Conservation (phyloP, 2,888 invertebrate genomes). For the Caradrina clavipalpis region DNA sequence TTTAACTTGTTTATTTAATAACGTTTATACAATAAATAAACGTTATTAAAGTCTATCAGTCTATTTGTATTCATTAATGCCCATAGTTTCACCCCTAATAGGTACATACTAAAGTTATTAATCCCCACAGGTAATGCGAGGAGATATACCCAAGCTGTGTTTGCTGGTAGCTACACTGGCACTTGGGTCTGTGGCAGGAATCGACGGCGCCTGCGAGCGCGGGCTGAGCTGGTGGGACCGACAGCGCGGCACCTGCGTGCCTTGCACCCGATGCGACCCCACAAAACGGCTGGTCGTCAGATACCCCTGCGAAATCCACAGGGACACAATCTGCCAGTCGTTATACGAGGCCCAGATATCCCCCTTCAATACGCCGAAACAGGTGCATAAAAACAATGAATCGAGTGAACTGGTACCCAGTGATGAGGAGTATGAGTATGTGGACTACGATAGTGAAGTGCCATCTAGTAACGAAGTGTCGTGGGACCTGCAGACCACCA, state of each 20-base stretch:
- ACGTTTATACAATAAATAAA: slow-evolving; percentile 11
- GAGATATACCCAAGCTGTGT: slow-evolving; percentile 82
- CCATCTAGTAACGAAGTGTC: slow-evolving; percentile 81
- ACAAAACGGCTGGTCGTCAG: slow-evolving; percentile 91
- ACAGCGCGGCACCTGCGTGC: slow-evolving; percentile 92
- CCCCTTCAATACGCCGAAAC: slow-evolving; percentile 87
- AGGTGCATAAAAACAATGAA: slow-evolving; percentile 71
- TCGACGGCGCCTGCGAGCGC: slow-evolving; percentile 84
- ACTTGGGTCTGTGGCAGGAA: slow-evolving; percentile 77
- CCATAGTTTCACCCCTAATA: slow-evolving; percentile 26
- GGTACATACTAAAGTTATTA: not conserved
- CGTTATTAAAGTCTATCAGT: slow-evolving; percentile 15
- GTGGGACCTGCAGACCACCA: slow-evolving; percentile 95
- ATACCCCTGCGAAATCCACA: slow-evolving; percentile 94
- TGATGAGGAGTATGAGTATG: slow-evolving; percentile 86
- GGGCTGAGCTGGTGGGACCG: slow-evolving; percentile 94
- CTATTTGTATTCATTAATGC: slow-evolving; percentile 14
- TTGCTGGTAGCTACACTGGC: slow-evolving; percentile 85
- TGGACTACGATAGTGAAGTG: slow-evolving; percentile 86
- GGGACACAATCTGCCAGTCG: slow-evolving; percentile 94
- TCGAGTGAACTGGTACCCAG: slow-evolving; percentile 74
- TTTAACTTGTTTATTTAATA: slow-evolving; percentile 14
- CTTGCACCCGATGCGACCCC: slow-evolving; percentile 93
- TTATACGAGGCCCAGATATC: slow-evolving; percentile 92
- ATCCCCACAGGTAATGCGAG: slow-evolving; percentile 86